Conservation (phyloP, 1,140 invertebrate genomes). For the Aphaenogaster rudis region DNA sequence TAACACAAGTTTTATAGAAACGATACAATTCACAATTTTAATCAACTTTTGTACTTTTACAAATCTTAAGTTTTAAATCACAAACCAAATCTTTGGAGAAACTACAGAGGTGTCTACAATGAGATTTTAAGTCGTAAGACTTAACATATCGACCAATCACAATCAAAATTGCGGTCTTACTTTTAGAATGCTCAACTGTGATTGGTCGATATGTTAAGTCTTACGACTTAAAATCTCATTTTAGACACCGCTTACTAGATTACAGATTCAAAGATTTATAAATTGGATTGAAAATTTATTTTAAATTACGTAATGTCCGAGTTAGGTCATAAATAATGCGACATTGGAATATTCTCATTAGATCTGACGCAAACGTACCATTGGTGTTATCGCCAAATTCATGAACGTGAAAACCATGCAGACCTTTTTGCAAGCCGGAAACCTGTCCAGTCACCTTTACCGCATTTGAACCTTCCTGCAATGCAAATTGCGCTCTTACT, state of each 20-base stretch:
- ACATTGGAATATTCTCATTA: neutral
- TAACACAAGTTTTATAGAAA: conserved; percentile 17
- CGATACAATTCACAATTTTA: neutral
- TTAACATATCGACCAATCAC: too few species aligned
- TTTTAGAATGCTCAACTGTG: too few species aligned
- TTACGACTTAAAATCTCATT: too few species aligned
- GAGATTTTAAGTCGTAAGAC: too few species aligned
- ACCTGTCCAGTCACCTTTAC: conserved; percentile 92
- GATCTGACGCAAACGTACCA: conserved; percentile 82
- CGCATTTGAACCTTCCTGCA: conserved; percentile 85
- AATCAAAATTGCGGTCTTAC: too few species aligned
- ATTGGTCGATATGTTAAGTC: too few species aligned
- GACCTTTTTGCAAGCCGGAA: conserved; percentile 90
- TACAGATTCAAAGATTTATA: conserved; percentile 21
- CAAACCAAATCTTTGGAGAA: neutral
- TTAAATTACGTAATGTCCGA: neutral
- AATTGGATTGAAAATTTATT: neutral
- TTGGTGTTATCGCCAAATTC: conserved; percentile 99
- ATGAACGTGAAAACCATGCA: conserved; percentile 98
- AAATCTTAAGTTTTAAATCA: neutral
- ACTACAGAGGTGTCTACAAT: neutral
- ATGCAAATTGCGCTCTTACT: conserved; percentile 42
- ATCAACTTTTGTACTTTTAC: too few species aligned
- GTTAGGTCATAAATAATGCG: conserved; percentile 7
- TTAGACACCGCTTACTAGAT: neutral